phyloP scores from a whole-genome alignment of 2,888 invertebrate species.

The Fabriciana adippe region DNA sequence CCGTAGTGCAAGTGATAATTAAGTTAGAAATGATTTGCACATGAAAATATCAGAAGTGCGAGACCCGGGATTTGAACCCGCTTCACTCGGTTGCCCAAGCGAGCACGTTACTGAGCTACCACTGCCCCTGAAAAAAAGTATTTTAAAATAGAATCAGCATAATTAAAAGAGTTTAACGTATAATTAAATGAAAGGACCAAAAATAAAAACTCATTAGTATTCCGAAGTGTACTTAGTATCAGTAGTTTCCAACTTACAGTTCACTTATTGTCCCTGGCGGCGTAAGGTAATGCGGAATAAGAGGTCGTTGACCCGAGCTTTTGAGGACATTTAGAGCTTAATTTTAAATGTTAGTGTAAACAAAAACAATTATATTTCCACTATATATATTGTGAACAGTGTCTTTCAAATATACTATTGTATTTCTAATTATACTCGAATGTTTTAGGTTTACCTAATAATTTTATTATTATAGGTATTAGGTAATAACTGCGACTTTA shows the following conservation, averaged over 20 bases:
- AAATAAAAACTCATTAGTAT: neutral
- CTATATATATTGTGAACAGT: neutral
- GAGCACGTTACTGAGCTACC: too few species aligned
- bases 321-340: neutral
- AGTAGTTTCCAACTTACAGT: slow-evolving; percentile 32
- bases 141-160: neutral
- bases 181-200: neutral
- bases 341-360: neutral
- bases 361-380: neutral
- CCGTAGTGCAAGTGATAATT: too few species aligned
- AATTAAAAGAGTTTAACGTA: neutral
- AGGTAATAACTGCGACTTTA: too few species aligned
- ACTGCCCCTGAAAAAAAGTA: too few species aligned
- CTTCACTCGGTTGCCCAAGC: too few species aligned
- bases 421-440: neutral
- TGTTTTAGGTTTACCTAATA: too few species aligned
- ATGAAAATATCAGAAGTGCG: too few species aligned
- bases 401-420: neutral
- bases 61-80: too few species aligned
- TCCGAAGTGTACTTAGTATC: slow-evolving; percentile 29
- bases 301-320: slow-evolving; percentile 17
- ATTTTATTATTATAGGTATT: too few species aligned
- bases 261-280: slow-evolving; percentile 27
- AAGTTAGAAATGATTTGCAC: too few species aligned
- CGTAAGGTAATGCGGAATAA: slow-evolving; percentile 22